Evolutionary conservation across 2,888 invertebrate species (phyloP).

Genomic region (Pseudoips prasinana): DNA sequence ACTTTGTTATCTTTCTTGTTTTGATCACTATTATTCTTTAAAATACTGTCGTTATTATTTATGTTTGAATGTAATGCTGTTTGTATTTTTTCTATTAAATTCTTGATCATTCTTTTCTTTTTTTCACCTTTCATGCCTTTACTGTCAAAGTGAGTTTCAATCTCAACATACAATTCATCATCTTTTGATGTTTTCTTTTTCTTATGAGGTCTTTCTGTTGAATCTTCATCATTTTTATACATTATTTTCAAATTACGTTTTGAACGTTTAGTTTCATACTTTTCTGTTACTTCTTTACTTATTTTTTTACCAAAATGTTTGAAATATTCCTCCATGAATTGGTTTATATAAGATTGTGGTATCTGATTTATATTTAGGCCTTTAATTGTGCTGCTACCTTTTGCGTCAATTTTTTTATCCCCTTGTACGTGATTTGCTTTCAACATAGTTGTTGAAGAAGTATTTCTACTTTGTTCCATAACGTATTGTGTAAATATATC

Average conservation of each 20-base stretch:
- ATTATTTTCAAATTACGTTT: slow-evolving; percentile 60
- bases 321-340: slow-evolving; percentile 43
- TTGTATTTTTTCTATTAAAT: slow-evolving; percentile 64
- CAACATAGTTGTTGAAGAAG: too few relatives aligned
- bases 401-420: too few relatives aligned
- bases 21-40: slow-evolving; percentile 10
- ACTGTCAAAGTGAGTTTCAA: slow-evolving; percentile 70
- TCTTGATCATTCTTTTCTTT: slow-evolving; percentile 59
- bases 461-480: too few relatives aligned
- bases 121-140: slow-evolving; percentile 62
- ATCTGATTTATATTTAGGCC: slow-evolving; percentile 4
- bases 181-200: slow-evolving; percentile 43
- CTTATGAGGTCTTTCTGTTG: slow-evolving; percentile 18
- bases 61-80: slow-evolving; percentile 55
- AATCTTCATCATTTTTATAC: slow-evolving; percentile 31
- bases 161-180: slow-evolving; percentile 69
- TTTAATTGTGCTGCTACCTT: too few relatives aligned
- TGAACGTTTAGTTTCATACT: slow-evolving; percentile 36
- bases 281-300: slow-evolving; percentile 16
- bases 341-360: slow-evolving; percentile 36
- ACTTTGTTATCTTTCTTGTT: slow-evolving; percentile 33
- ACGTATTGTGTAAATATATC: too few relatives aligned
- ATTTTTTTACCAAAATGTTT: slow-evolving; percentile 26
- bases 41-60: slow-evolving; percentile 16
- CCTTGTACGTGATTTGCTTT: too few relatives aligned